Base-by-base conservation (phyloP, 2,797 vertebrate species). In the Chelon labrosus region DNA sequence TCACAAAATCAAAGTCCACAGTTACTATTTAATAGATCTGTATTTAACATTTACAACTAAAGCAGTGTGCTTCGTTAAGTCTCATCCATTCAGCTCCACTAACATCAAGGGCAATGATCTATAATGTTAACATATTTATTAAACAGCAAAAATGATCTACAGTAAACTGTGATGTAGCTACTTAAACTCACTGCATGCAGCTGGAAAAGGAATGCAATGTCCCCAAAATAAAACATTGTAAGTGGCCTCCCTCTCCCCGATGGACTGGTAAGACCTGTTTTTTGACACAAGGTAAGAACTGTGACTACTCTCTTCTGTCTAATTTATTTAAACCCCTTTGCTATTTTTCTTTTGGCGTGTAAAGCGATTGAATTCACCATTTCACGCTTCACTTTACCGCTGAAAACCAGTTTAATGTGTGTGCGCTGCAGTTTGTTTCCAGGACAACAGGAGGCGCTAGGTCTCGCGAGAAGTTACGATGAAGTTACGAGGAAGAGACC, bases 371-470 rank as follows among this genome's bases (percentile, higher is more conserved):
- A 19, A 47, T n/a, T 17, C 46, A 47, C n/a, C 7, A 19, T n/a
- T 19, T n/a, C 10, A 19, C 20, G 7, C 31, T 38, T 46, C 6
- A 16, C 27, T 41, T 38, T 3, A 39, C 13, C 37, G 5, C 1
- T 27, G 14, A 7, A 22, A 22, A 22, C 3, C 22, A 22, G 22
- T 22, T 22, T 31, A 3, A 42, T 7, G 1, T 2, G 6, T 4
- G 17, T 0, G 13, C 0, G 0, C 0, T 41, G 65, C 74, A n/a
- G 51, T 73, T 47, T 0, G 1, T 10, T 49, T 0, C 59, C 70
- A 2, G 37, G 0, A 67, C 92, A 46, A 54, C 57, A 79, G 90
- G 81, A 0, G 91, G 70, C 87, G 72, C 67, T 50, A 46, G 4
- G 7, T 8, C 38, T 3, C 10, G n/a, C 25, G 20, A 1, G 7